These are phyloP conservation scores for Lepidonotus clava DNA, from an alignment of 2,888 invertebrate species.

Conservation along the genomic window DNA sequence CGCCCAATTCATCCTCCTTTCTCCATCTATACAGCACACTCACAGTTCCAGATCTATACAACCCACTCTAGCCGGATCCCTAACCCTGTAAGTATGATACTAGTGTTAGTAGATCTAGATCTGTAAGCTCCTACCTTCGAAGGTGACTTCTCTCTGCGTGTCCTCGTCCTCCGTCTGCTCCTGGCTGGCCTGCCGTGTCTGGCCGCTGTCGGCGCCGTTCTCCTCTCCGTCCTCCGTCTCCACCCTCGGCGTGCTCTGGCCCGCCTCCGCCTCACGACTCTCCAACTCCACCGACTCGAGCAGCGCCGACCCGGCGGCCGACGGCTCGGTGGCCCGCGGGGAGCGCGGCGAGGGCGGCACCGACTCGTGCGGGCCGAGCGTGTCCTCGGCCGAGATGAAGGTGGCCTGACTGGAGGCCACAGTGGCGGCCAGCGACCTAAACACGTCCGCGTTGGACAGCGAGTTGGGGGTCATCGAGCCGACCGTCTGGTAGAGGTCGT, in stretches of 20 bases:
- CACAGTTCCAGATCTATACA: too few species aligned
- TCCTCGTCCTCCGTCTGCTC: constrained; percentile 24
- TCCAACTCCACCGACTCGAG: neutral
- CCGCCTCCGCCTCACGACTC: constrained; percentile 3
- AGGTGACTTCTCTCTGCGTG: constrained; percentile 4
- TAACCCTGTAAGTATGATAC: too few species aligned
- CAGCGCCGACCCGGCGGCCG: neutral
- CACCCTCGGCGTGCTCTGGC: neutral
- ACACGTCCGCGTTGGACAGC: constrained; percentile 18
- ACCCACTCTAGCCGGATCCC: too few species aligned
- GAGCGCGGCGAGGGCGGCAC: neutral
- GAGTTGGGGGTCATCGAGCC: constrained; percentile 42
- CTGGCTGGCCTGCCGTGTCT: constrained; percentile 16
- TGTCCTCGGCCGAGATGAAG: constrained; percentile 36
- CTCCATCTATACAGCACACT: too few species aligned
- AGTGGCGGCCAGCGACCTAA: constrained; percentile 20
- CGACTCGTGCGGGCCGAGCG: neutral
- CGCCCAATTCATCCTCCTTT: too few species aligned
- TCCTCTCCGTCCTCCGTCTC: neutral
- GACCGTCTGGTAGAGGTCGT: constrained; percentile 37
- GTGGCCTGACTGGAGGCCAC: constrained; percentile 41
- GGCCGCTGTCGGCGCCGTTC: neutral
- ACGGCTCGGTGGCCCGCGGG: neutral
- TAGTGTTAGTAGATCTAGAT: too few species aligned
- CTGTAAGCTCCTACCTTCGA: too few species aligned